Percentiles rank a stretch among this genome's conserved stretches.
Evolutionary conservation across 2,797 vertebrate species (phyloP).

Genomic region (Poecile montanus): DNA sequence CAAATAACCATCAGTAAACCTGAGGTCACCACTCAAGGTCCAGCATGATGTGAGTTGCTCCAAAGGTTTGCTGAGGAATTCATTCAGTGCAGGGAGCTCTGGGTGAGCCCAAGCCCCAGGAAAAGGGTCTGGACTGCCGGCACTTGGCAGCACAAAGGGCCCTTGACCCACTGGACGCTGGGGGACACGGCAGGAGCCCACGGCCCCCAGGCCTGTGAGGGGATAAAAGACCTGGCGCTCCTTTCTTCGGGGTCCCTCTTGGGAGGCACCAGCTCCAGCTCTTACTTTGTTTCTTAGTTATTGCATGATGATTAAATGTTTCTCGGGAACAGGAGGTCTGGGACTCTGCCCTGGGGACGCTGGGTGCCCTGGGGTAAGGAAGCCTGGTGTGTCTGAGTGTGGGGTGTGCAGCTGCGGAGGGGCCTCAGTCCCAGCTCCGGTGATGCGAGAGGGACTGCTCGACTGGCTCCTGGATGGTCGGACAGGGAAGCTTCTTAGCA

Average conservation of each 20-base stretch:
- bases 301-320: accelerated
- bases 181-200: no score
- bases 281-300: neutral
- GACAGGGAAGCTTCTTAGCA: neutral
- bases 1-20: neutral
- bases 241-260: no score
- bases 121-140: neutral
- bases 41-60: neutral
- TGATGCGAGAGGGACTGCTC: accelerated
- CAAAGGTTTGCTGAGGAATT: neutral
- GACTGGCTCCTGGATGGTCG: accelerated
- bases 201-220: neutral
- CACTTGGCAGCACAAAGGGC: neutral
- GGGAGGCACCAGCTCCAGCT: neutral
- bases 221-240: neutral
- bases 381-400: accelerated
- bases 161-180: neutral
- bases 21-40: neutral
- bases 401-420: neutral
- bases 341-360: neutral
- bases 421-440: accelerated
- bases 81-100: neutral
- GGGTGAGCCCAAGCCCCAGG: neutral
- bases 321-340: no score
- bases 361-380: accelerated